Evolutionary conservation across 1,140 invertebrate species (phyloP).

Genomic region (Adoxophyes honmai): DNA sequence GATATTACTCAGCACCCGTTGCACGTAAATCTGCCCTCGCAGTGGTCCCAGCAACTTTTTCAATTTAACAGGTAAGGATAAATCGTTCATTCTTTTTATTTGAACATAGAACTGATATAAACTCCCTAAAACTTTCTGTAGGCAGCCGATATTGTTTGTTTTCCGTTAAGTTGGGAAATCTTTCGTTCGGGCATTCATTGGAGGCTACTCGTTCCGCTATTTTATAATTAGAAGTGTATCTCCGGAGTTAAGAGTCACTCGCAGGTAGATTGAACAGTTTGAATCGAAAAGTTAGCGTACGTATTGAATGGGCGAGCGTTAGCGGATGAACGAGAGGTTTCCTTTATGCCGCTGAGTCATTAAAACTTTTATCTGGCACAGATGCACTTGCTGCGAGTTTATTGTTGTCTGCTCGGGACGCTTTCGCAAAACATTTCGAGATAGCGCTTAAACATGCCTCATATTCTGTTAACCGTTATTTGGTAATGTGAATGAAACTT

Average conservation of each 20-base stretch:
- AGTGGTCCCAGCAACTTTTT: constrained; percentile 71
- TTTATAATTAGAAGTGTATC: too few species aligned
- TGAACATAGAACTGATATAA: constrained; percentile 72
- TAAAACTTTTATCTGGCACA: constrained; percentile 47
- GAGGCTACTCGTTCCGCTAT: neutral
- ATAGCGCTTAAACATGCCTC: constrained; percentile 23
- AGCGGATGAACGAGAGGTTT: constrained; percentile 1
- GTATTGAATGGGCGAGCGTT: constrained; percentile 15
- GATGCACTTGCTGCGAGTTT: constrained; percentile 31
- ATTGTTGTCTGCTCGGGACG: constrained; percentile 30
- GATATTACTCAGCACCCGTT: constrained; percentile 69
- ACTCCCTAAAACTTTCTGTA: constrained; percentile 57
- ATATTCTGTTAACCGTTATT: constrained; percentile 10
- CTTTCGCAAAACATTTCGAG: constrained; percentile 31
- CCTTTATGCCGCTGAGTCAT: constrained; percentile 30
- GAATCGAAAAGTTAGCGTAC: constrained; percentile 25
- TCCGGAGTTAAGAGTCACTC: neutral
- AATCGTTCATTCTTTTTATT: constrained; percentile 75
- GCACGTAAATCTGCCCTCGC: constrained; percentile 72
- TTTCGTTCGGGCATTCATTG: constrained; percentile 27
- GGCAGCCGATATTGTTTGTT: constrained; percentile 52
- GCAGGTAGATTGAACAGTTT: constrained; percentile 21
- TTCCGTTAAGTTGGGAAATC: constrained; percentile 53
- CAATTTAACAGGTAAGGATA: constrained; percentile 76
- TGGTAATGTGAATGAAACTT: too few species aligned